A percentile compares a stretch with the other conserved stretches of the same genome.
phyloP scores from a whole-genome alignment of 2,797 vertebrate genomes.

The Oryzias dopingdopingensis region DNA sequence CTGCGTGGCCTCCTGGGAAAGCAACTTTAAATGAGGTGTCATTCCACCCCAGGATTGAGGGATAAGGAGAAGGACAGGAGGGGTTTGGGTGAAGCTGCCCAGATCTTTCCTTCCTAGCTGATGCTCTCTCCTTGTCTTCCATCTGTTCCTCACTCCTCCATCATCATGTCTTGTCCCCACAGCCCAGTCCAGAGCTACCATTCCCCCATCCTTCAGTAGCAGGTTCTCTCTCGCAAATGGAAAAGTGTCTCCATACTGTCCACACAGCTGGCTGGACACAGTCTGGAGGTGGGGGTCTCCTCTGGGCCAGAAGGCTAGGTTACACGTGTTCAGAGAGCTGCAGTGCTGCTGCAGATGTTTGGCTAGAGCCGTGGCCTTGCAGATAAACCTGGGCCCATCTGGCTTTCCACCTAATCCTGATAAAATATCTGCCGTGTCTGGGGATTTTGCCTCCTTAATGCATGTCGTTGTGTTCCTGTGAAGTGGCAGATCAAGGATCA shows the following conservation, averaged over 20 bases:
- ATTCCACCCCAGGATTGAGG: conserved; percentile 82
- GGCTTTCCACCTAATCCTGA: conserved; percentile 32
- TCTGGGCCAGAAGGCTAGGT: conserved; percentile 63
- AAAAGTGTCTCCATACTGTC: conserved; percentile 29
- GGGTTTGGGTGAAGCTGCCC: conserved; percentile 47
- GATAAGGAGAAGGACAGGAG: conserved; percentile 80
- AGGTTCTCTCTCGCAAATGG: conserved; percentile 80
- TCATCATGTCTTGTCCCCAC: conserved; percentile 56
- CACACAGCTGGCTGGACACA: conserved; percentile 72
- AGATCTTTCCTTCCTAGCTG: conserved; percentile 38
- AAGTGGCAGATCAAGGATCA: conserved; percentile 52
- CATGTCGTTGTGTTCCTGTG: background rate
- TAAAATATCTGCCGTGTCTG: background rate
- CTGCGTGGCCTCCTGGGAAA: conserved; percentile 75
- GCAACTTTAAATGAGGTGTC: conserved; percentile 72
- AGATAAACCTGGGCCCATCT: conserved; percentile 68
- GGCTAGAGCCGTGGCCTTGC: conserved; percentile 83
- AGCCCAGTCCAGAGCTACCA: conserved; percentile 88
- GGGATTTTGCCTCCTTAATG: conserved; percentile 5
- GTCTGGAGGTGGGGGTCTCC: conserved; percentile 83
- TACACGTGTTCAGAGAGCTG: conserved; percentile 49
- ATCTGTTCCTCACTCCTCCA: conserved; percentile 37
- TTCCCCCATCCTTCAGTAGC: conserved; percentile 77
- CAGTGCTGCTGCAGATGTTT: conserved; percentile 76
- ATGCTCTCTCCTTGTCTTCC: conserved; percentile 49